Percentiles rank a stretch among this genome's conserved stretches.
Conservation (phyloP, 2,113 vertebrate species). For the Psettodes erumei region DNA sequence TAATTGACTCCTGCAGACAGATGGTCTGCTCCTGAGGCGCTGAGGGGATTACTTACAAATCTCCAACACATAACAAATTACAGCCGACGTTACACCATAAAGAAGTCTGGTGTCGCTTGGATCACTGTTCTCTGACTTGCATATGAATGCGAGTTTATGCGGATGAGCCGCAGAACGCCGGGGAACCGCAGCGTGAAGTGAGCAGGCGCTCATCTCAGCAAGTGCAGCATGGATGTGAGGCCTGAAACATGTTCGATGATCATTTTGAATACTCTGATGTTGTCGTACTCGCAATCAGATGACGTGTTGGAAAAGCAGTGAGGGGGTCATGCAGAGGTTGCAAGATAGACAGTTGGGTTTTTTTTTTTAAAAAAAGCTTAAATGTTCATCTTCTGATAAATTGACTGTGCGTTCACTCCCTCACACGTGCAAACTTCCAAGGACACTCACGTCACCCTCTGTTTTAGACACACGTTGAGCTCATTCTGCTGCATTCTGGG, state of each 20-base stretch:
- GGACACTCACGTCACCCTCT: slow-evolving; percentile 7
- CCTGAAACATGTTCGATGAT: slow-evolving; percentile 2
- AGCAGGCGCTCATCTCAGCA: neutral
- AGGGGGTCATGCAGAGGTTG: neutral
- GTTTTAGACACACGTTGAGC: neutral
- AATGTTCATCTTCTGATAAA: neutral
- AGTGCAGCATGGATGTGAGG: slow-evolving; percentile 5
- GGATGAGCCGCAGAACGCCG: neutral
- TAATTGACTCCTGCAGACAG: slow-evolving; percentile 65
- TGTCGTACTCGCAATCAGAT: neutral
- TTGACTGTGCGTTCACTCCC: neutral
- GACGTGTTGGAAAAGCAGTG: neutral
- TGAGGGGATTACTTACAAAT: slow-evolving; percentile 70
- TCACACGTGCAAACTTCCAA: slow-evolving; percentile 21
- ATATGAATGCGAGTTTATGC: neutral
- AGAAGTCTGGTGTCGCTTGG: slow-evolving; percentile 17
- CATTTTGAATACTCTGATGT: neutral
- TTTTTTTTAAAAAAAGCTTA: neutral
- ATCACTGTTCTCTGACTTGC: neutral
- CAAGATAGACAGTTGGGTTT: neutral
- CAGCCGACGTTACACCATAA: slow-evolving; percentile 15
- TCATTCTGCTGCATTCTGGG: neutral
- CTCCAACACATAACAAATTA: slow-evolving; percentile 39
- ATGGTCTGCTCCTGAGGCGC: slow-evolving; percentile 57
- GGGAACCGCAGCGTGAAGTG: neutral